phyloP scores from a whole-genome alignment of 2,113 vertebrate genomes.

The Lagopus muta region DNA sequence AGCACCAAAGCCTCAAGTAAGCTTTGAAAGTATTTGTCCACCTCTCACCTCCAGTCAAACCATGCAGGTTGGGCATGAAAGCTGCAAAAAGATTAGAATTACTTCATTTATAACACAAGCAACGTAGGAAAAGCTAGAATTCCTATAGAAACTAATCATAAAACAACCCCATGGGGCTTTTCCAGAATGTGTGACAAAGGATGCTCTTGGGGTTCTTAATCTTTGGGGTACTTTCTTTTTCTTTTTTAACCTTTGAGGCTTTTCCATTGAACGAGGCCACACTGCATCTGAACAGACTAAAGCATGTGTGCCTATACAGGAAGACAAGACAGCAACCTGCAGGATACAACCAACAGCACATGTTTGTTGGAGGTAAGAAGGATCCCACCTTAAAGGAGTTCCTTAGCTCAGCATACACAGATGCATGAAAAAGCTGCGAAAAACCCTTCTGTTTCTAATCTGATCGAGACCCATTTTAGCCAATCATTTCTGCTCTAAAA shows the following conservation, averaged over 20 bases:
- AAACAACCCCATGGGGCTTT: not conserved
- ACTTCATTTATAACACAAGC: fast-evolving
- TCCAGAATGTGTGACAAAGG: not conserved
- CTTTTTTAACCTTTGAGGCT: not conserved
- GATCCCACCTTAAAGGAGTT: fast-evolving
- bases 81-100: not conserved
- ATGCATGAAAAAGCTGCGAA: fast-evolving
- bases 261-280: not conserved
- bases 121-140: not conserved
- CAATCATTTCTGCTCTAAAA: not conserved
- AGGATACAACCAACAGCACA: not conserved
- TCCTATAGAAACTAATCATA: not conserved
- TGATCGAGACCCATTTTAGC: not conserved
- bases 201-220: not conserved
- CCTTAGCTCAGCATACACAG: not conserved
- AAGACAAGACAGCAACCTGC: not conserved
- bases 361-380: not conserved
- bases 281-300: not conserved
- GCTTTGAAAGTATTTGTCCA: not conserved
- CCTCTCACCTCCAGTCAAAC: not conserved
- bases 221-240: not conserved
- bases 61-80: not conserved
- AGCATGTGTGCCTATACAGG: not conserved
- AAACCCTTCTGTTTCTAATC: not conserved
- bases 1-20: not conserved